A percentile compares a stretch with the other conserved stretches of the same genome.
Conservation (phyloP, 2,888 invertebrate species). For the Gastracanthus pulcherrimus region DNA sequence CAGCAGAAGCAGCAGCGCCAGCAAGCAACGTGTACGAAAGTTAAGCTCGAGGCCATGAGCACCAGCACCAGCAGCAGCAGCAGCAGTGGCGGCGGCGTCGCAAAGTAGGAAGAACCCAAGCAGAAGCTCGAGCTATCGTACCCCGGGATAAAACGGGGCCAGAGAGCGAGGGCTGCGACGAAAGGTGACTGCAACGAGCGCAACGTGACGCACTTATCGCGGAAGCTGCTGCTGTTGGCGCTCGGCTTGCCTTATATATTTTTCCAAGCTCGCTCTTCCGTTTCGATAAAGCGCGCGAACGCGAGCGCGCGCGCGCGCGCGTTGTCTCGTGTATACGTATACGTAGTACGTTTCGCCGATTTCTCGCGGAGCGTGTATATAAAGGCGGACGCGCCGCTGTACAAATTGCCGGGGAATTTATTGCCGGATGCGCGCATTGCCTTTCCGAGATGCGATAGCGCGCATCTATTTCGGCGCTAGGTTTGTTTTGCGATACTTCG, state of each 20-base stretch:
- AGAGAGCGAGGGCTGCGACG: neutral
- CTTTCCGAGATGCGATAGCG: constrained; percentile 4
- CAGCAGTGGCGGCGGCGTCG: neutral
- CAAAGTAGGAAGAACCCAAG: neutral
- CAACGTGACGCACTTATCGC: constrained; percentile 55
- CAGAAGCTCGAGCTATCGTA: constrained; percentile 5
- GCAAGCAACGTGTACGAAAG: too few relatives aligned
- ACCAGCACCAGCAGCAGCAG: neutral
- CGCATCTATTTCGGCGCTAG: neutral
- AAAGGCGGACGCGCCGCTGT: too few relatives aligned
- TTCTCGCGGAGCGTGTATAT: too few relatives aligned
- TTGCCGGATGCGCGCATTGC: constrained; percentile 39
- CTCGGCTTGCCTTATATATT: constrained; percentile 34
- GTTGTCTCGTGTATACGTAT: constrained; percentile 5
- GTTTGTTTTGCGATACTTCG: neutral
- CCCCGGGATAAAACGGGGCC: neutral
- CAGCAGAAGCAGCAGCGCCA: too few relatives aligned
- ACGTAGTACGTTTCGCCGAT: constrained; percentile 42
- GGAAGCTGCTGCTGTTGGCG: neutral
- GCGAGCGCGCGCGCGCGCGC: constrained; percentile 25
- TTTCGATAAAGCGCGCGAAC: constrained; percentile 36
- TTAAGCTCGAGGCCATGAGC: too few relatives aligned
- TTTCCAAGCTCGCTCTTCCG: constrained; percentile 1
- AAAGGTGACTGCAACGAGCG: constrained; percentile 17
- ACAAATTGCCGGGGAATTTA: constrained; percentile 53